These are phyloP conservation scores for Nomada fabriciana DNA, from an alignment of 2,888 invertebrate genomes.

Conservation along the genomic window DNA sequence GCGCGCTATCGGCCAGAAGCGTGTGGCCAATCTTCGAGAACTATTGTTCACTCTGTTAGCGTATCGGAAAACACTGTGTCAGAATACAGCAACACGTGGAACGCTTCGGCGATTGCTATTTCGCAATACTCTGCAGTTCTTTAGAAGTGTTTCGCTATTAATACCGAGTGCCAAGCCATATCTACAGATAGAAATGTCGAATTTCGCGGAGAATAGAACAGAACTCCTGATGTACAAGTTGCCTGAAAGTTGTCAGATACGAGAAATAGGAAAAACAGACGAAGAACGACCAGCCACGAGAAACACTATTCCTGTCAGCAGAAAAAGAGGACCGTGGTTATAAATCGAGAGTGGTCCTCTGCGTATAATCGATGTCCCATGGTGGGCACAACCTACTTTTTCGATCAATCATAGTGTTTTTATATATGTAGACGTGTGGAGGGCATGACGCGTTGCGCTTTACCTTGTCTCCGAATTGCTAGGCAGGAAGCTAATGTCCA, in stretches of 20 bases:
- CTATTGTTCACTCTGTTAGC: no score
- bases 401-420: not conserved
- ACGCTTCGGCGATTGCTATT: no score
- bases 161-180: no score
- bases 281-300: not conserved
- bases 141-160: no score
- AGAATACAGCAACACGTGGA: no score
- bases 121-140: no score
- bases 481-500: slow-evolving; percentile 17
- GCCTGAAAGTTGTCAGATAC: not conserved
- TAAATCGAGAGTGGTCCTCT: slow-evolving; percentile 34
- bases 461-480: no score
- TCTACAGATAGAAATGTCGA: no score
- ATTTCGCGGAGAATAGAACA: no score
- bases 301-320: not conserved
- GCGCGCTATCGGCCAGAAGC: no score
- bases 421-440: not conserved
- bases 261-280: not conserved
- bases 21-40: no score
- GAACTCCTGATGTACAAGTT: not conserved
- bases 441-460: not conserved
- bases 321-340: not conserved
- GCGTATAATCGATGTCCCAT: not conserved
- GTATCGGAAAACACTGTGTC: no score
- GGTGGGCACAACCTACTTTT: not conserved